Evolutionary conservation across 2,888 invertebrate species (phyloP).

Genomic region (Plusia festucae): DNA sequence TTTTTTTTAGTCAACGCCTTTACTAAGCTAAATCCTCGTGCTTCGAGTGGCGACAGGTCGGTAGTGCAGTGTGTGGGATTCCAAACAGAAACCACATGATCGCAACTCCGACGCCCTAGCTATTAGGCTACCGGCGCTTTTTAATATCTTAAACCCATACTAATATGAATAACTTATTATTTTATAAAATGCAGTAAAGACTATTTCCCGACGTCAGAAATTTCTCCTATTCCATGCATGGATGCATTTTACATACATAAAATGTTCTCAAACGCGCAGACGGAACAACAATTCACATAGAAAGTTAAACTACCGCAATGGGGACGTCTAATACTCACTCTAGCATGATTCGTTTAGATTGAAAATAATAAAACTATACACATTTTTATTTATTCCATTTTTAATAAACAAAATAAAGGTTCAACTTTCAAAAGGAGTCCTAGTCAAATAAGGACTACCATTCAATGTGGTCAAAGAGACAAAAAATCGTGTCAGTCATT

Average conservation of each 20-base stretch:
- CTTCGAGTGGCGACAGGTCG: no score
- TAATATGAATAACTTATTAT: no score
- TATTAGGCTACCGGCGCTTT: no score
- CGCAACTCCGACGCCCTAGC: no score
- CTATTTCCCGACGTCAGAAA: not conserved
- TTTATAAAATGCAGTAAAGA: not conserved
- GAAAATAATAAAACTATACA: no score
- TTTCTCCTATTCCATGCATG: not conserved
- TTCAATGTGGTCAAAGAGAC: not conserved
- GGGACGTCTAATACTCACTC: not conserved
- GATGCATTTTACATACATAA: not conserved
- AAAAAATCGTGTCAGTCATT: not conserved
- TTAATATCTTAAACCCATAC: no score
- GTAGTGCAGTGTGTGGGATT: no score
- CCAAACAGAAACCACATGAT: no score
- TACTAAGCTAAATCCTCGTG: no score
- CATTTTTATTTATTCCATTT: no score
- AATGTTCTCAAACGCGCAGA: not conserved
- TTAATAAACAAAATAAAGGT: not conserved
- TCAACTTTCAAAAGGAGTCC: not conserved
- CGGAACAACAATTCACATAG: not conserved
- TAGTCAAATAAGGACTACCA: not conserved
- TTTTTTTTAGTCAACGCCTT: no score
- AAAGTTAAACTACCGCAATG: not conserved
- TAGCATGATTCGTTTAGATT: not conserved